Base-by-base conservation (phyloP, 2,113 vertebrate species). In the Rissa tridactyla region DNA sequence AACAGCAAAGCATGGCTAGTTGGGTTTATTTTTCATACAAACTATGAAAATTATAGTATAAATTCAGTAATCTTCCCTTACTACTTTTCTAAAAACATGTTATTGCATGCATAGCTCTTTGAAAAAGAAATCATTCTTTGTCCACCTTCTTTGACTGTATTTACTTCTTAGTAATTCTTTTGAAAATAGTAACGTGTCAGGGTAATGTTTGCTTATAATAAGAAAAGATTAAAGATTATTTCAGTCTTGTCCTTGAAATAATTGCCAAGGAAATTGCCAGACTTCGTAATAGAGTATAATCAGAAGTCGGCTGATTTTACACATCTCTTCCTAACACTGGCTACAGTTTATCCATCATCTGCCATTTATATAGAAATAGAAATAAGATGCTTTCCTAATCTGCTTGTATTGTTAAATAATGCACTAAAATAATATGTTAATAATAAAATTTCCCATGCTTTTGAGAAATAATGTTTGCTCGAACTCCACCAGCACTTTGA, bases 261-360 rank as follows among this genome's bases (percentile, higher is more conserved):
- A 70, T 82, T 88, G 44, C 34, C 2, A 2, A 91, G 57, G 57
- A 95, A 87, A 87, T 70, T 58, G 40, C 44, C n/a, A 29, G 54
- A 71, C 40, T 82, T 92, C 46, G 79, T 81, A 64, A 64, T 8
- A 62, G 47, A 89, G 6, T 78, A 75, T 96, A 90, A 90, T 90
- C 66, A 85, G 61, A 34, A 76, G 14, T 40, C 2, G 1, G 9
- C 44, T 87, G 58, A 54, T 77, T 89, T 92, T 85, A 57, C 51
- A 61, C 10, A 15, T 85, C 57, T 75, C 57, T 87, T 85, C 36
- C 54, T 40, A 72, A 32, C 23, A 25, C 71, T 51, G 75, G 73
- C 69, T 89, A 46, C 87, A 91, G 88, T 92, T 96, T 94, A 49
- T 95, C 93, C 73, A 79, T 97, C 69, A 92, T 82, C 52, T 96